Conservation (phyloP, 2,888 invertebrate genomes). For the Machimus rusticus region DNA sequence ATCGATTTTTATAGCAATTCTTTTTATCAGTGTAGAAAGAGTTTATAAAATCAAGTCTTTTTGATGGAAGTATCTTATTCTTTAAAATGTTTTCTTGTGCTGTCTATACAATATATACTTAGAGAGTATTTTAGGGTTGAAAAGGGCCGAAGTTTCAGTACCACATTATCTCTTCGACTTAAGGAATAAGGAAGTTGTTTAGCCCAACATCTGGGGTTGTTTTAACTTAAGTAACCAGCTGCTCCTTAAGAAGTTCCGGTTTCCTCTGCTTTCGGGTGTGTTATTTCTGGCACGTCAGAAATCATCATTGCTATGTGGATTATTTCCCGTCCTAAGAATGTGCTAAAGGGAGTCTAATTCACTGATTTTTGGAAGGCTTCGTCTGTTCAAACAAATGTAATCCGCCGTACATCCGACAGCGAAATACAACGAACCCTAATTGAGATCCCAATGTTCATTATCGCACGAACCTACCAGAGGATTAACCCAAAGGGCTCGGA, state of each 20-base stretch:
- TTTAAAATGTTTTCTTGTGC: not conserved
- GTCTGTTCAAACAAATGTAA: not conserved
- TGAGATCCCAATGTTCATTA: not conserved
- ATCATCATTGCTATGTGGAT: not conserved
- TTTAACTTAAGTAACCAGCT: not conserved
- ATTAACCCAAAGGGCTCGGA: not conserved
- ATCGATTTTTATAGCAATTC: not conserved
- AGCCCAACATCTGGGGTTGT: not conserved
- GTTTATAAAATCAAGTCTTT: not conserved
- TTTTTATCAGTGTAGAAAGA: not conserved
- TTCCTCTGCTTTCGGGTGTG: not conserved
- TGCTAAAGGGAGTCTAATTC: not conserved
- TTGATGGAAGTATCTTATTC: not conserved
- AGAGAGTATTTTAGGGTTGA: not conserved
- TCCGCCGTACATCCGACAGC: not conserved
- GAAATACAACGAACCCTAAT: not conserved
- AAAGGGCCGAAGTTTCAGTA: not conserved
- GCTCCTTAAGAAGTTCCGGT: not conserved
- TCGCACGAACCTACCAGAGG: conserved; percentile 1
- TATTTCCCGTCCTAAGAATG: not conserved
- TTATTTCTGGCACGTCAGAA: not conserved
- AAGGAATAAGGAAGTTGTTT: not conserved
- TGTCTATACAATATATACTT: no score
- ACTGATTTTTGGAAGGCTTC: not conserved
- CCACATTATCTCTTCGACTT: not conserved